Evolutionary conservation across 30 jellyfish, hydroid and myxozoan genomes (phyloP), one percentile per base, ranked within the genome.

Genomic region (Aurelia sp.): DNA sequence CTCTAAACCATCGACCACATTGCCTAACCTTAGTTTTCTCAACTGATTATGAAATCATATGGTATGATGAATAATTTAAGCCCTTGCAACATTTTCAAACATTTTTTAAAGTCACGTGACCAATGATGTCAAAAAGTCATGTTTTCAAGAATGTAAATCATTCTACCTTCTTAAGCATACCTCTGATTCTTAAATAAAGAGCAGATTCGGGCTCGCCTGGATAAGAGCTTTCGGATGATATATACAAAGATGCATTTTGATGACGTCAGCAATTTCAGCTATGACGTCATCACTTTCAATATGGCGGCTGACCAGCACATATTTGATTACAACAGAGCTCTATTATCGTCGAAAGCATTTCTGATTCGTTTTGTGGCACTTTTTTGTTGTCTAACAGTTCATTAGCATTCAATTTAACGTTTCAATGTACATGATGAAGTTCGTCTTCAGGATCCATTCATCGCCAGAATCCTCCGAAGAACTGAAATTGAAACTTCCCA

Each of bases 391-490:
- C n/a, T n/a, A n/a, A n/a, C n/a, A n/a, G n/a, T n/a, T n/a, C n/a
- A n/a, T n/a, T n/a, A n/a, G n/a, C n/a, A n/a, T n/a, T n/a, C n/a
- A n/a, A n/a, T n/a, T n/a, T n/a, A n/a, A n/a, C n/a, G n/a, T n/a
- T n/a, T n/a, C n/a, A n/a, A n/a, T n/a, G n/a, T n/a, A n/a, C n/a
- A n/a, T n/a, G n/a, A n/a, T n/a, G n/a, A n/a, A n/a, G n/a, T n/a
- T n/a, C n/a, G n/a, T n/a, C n/a, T 78, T 67, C 60, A 52, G 79
- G 89, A 78, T 78, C 89, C 89, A 78, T 48, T 58, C 80, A 65
- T 78, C 89, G 48, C 80, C 89, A 78, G 80, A 78, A 78, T 78
- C 89, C 79, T 65, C 80, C 5, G 89, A 59, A 19, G 71, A 73
- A n/a, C n/a, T n/a, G n/a, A n/a, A n/a, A n/a, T n/a, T n/a, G n/a